phyloP scores from a whole-genome alignment of 2,888 invertebrate genomes.

The Parthenolecanium corni region DNA sequence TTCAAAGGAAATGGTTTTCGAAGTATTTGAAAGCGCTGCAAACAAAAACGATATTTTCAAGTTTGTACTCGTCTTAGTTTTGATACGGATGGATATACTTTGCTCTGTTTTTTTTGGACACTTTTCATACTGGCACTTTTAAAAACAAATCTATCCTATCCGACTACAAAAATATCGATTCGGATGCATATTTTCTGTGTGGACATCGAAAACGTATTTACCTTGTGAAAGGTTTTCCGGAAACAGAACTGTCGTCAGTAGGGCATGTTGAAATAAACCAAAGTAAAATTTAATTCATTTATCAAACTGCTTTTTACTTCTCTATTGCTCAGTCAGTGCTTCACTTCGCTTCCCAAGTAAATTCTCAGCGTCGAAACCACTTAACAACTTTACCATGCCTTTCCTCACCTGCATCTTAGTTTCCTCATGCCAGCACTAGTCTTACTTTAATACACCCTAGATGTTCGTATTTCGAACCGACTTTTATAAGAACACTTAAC shows the following conservation, averaged over 20 bases:
- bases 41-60: too few species aligned
- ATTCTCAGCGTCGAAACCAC: constrained; percentile 14
- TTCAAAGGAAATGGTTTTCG: too few species aligned
- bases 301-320: constrained; percentile 9
- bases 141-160: too few species aligned
- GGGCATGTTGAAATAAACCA: neutral
- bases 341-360: neutral
- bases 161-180: too few species aligned
- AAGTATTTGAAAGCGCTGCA: too few species aligned
- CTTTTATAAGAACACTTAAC: constrained; percentile 16
- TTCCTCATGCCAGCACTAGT: too few species aligned
- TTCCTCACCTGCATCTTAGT: neutral
- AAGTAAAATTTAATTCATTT: constrained; percentile 14
- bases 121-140: too few species aligned
- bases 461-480: neutral
- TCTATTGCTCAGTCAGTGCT: neutral
- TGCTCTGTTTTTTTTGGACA: too few species aligned
- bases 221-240: neutral
- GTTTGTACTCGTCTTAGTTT: too few species aligned
- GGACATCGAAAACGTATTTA: too few species aligned
- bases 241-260: constrained; percentile 17
- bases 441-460: neutral
- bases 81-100: too few species aligned
- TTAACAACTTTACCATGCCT: neutral
- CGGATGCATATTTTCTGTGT: too few species aligned